Base-by-base conservation (phyloP, 1,140 invertebrate species). In the Rhyzopertha dominica region DNA sequence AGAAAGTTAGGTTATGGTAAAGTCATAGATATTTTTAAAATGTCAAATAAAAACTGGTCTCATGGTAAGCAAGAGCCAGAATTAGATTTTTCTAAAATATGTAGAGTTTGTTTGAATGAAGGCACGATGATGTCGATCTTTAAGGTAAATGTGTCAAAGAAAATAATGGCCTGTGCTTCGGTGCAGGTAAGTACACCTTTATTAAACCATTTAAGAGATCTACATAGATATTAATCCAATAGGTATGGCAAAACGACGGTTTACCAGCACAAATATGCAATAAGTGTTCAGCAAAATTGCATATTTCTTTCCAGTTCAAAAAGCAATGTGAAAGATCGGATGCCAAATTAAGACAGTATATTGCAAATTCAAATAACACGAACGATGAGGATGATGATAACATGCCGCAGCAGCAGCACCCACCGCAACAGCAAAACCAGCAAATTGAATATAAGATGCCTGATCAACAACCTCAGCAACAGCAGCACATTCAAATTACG, bases 181-280 rank as follows among this genome's bases (percentile, higher is more conserved):
- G 58, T 69, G 12, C 66, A 69, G 59, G 66, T 71, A 58, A 44
- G 30, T 41, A n/a, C n/a, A n/a, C n/a, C n/a, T n/a, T n/a, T n/a
- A n/a, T n/a, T n/a, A n/a, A n/a, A n/a, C n/a, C n/a, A 40, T 29
- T 29, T 12, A 34, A 30, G 29, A 20, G 12, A 18, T 35, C 7
- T 23, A n/a, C n/a, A n/a, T 26, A 38, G 16, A 37, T 39, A 39
- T 39, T 37, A 17, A n/a, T n/a, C n/a, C n/a, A n/a, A 46, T 31
- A 71, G 68, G 69, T 69, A 20, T 70, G 69, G 67, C 67, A 63
- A 50, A 67, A 69, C 54, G 69, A 71, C 53, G 63, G 63, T 17
- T 41, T 71, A 14, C 69, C 69, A 14, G 49, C 55, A 13, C 69
- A 71, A 52, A 69, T 71, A 13, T 71, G 69, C 45, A 63, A 66